These are phyloP conservation scores for Cyanocitta stelleri DNA, from an alignment of 2,113 vertebrate species.

Conservation along the genomic window DNA sequence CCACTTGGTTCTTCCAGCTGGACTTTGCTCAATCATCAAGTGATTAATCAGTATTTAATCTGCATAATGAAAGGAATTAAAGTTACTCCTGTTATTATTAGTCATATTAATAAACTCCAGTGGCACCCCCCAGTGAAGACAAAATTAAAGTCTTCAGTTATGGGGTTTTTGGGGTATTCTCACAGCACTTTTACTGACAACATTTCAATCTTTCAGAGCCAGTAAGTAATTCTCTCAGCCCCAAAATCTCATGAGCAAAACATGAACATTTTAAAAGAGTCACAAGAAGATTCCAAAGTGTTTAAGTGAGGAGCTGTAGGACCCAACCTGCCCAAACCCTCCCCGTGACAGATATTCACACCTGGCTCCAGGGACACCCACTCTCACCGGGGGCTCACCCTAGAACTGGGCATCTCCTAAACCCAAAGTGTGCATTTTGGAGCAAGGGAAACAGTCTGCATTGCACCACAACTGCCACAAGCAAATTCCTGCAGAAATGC, in stretches of 20 bases:
- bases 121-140: not conserved
- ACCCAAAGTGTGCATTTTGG: fast-evolving
- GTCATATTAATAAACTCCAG: not conserved
- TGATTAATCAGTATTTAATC: not conserved
- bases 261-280: not conserved
- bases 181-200: not conserved
- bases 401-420: not conserved
- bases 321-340: not conserved
- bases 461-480: not conserved
- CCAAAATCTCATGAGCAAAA: not conserved
- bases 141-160: not conserved
- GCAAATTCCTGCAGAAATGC: not conserved
- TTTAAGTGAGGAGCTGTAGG: not conserved
- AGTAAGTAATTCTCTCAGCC: not conserved
- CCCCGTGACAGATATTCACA: not conserved
- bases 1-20: not conserved
- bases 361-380: not conserved
- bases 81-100: not conserved
- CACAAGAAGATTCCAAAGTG: not conserved
- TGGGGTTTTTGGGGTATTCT: not conserved
- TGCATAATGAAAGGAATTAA: not conserved
- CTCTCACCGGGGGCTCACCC: fast-evolving
- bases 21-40: not conserved
- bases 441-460: not conserved
- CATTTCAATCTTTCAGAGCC: not conserved